A percentile compares a stretch with the other conserved stretches of the same genome.
Evolutionary conservation across 2,113 vertebrate species (phyloP).

Genomic region (Xiphorhynchus elegans): DNA sequence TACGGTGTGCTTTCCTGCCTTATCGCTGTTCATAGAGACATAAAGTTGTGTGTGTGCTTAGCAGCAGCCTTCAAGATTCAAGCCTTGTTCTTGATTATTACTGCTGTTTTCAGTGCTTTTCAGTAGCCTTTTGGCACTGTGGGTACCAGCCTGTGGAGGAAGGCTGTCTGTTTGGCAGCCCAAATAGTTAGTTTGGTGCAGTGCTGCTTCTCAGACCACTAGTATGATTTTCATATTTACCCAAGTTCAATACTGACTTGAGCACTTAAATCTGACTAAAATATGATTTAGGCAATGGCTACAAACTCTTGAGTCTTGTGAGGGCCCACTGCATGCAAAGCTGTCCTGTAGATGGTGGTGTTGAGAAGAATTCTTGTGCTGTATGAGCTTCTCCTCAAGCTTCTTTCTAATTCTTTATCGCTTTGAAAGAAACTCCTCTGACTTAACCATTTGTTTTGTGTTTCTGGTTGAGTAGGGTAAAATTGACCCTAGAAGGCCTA

Average conservation of each 20-base stretch:
- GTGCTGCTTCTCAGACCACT: not conserved
- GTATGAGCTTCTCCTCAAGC: not conserved
- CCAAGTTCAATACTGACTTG: not conserved
- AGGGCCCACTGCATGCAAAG: fast-evolving
- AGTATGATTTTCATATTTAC: not conserved
- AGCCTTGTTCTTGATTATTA: not conserved
- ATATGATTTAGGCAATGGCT: not conserved
- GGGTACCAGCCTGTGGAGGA: not conserved
- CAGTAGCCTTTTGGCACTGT: not conserved
- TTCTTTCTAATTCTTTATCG: not conserved
- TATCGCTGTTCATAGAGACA: not conserved
- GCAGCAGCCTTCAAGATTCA: fast-evolving
- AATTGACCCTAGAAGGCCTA: conserved; percentile 90
- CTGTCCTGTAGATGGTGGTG: not conserved
- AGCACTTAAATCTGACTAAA: not conserved
- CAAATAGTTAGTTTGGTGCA: not conserved
- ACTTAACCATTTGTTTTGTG: not conserved
- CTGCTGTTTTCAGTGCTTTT: not conserved
- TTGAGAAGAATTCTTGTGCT: not conserved
- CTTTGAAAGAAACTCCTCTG: not conserved
- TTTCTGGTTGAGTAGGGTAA: conserved; percentile 74
- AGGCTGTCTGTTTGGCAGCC: not conserved
- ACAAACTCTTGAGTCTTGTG: not conserved
- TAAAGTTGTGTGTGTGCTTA: not conserved
- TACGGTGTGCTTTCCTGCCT: not conserved